Evolutionary conservation across 2,113 vertebrate species (phyloP), one percentile per base, ranked within the genome.

Genomic region (Bolborhynchus lineola): DNA sequence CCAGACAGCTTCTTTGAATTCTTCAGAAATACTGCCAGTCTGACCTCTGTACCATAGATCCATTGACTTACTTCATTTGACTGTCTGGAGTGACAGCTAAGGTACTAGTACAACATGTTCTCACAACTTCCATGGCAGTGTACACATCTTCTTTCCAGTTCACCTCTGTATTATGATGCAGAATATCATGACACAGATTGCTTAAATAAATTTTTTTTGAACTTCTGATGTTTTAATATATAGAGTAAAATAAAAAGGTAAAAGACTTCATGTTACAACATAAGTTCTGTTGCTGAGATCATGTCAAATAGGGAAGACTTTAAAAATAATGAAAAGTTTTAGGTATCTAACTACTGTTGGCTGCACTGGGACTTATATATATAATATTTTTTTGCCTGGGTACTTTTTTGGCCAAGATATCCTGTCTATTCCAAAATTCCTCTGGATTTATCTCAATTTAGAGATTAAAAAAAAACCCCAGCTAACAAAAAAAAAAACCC

Each of bases 1-100:
- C 96, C 87, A 97, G 95, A 93, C 96, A 97, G 91, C 96, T 95
- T 85, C 94, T 95, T 90, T 97, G 96, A 95, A 97, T 97, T 97
- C 92, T 89, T 96, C 81, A 97, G 97, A 97, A 97, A 95, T 93
- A 86, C 82, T 96, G 96, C 94, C 80, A 92, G 82, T 92, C 78
- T 97, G 94, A 97, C 96, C 96, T 77, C 96, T 95, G 91, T 90
- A 89, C 91, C 94, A 90, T 35, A 94, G 90, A 97, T 95, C 96
- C 94, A 95, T 91, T 96, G 96, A 93, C 97, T 97, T 96, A 93
- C 94, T 96, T 96, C 96, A 90, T 96, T 95, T 96, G 95, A 87
- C 95, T 97, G 95, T 95, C 92, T 96, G 86, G 95, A 92, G 92
- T 97, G 95, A 97, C 97, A 96, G 95, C 80, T 96, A 82, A 96